Percentiles rank a stretch among this genome's conserved stretches.
Conservation (phyloP, 2,797 vertebrate species). For the Hydrolagus colliei region DNA sequence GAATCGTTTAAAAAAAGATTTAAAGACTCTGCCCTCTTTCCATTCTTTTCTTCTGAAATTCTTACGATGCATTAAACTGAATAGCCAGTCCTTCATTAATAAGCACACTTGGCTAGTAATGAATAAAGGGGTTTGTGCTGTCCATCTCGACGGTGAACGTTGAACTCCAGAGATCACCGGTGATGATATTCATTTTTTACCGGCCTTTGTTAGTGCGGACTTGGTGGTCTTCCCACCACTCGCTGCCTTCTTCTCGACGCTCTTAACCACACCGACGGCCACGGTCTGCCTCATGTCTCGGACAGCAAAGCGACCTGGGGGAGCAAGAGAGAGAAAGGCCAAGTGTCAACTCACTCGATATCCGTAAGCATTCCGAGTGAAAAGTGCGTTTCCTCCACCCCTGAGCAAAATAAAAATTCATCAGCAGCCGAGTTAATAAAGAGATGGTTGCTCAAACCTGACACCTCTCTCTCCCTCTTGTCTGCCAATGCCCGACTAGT, state of each 20-base stretch:
- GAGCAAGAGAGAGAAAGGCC: background rate
- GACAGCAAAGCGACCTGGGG: conserved; percentile 58
- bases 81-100: conserved; percentile 67
- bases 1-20: background rate
- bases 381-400: background rate
- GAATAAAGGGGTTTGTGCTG: conserved; percentile 18
- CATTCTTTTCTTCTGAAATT: conserved; percentile 68
- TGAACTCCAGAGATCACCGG: background rate
- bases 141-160: background rate
- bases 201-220: conserved; percentile 58
- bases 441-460: too few relatives aligned
- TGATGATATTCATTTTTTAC: conserved; percentile 56
- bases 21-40: conserved; percentile 24
- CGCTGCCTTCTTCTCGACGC: conserved; percentile 52
- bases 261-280: conserved; percentile 66
- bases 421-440: too few relatives aligned
- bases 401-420: too few relatives aligned
- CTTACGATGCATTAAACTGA: conserved; percentile 68
- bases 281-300: conserved; percentile 71
- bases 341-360: too few relatives aligned
- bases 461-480: too few relatives aligned
- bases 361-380: too few relatives aligned
- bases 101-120: conserved; percentile 27
- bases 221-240: conserved; percentile 58
- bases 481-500: too few relatives aligned